phyloP scores from a whole-genome alignment of 1,140 invertebrate species.

The Amyelois transitella region DNA sequence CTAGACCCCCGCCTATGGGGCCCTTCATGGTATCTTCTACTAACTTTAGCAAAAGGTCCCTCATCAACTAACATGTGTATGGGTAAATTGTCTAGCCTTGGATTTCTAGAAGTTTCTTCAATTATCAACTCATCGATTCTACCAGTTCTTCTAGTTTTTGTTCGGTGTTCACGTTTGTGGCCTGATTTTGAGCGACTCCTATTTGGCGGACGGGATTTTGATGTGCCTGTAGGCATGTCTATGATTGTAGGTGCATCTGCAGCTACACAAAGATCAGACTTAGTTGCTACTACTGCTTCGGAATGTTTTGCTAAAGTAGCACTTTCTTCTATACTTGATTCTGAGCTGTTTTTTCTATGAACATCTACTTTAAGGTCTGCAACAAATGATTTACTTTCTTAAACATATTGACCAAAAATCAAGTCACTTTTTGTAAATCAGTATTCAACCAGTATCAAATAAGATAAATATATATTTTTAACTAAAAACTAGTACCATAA shows the following conservation, averaged over 20 bases:
- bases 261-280: constrained; percentile 56
- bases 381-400: no score
- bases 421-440: no score
- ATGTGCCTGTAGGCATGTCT: constrained; percentile 25
- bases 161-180: constrained; percentile 50
- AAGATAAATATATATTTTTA: no score
- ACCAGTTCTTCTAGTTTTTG: constrained; percentile 38
- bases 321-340: constrained; percentile 79
- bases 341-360: constrained; percentile 92
- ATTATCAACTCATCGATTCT: constrained; percentile 63
- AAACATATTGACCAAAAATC: no score
- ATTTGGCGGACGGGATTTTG: constrained; percentile 47
- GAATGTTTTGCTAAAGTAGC: constrained; percentile 44
- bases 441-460: no score
- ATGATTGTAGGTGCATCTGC: constrained; percentile 23
- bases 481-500: no score
- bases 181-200: constrained; percentile 45
- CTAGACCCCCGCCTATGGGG: constrained; percentile 47
- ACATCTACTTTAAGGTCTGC: constrained; percentile 93
- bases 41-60: constrained; percentile 57
- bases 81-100: constrained; percentile 49
- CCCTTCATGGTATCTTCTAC: constrained; percentile 54
- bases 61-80: constrained; percentile 58
- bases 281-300: constrained; percentile 45
- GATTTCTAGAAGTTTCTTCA: constrained; percentile 51